A percentile compares a stretch with the other conserved stretches of the same genome.
These are phyloP conservation scores for Nomada hirtipes DNA, from an alignment of 2,888 invertebrate genomes.

Conservation along the genomic window DNA sequence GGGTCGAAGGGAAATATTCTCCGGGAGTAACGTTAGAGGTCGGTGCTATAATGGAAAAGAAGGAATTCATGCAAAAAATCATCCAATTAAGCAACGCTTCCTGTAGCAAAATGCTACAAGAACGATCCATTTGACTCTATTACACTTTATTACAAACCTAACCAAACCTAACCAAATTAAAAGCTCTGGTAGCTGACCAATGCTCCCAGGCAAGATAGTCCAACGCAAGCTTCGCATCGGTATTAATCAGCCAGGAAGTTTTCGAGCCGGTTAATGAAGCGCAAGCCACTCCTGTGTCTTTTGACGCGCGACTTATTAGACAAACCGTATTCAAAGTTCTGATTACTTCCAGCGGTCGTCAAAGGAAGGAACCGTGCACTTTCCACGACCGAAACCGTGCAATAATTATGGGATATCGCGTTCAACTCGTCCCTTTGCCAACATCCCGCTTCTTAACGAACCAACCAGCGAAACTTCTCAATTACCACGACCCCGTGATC, in stretches of 20 bases:
- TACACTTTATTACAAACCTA: no score
- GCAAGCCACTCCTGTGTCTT: conserved; percentile 66
- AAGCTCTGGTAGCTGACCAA: background rate
- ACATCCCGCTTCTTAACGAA: background rate
- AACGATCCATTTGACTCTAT: background rate
- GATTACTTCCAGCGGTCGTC: conserved; percentile 74
- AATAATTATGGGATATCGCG: conserved; percentile 70
- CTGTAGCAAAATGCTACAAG: background rate
- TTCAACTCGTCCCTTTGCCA: conserved; percentile 9
- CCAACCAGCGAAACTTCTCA: conserved; percentile 25
- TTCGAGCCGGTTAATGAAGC: conserved; percentile 62
- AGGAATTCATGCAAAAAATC: background rate
- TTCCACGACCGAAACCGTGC: conserved; percentile 58
- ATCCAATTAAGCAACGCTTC: background rate
- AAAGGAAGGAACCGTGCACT: conserved; percentile 55
- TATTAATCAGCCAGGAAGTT: conserved; percentile 75
- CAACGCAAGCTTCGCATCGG: conserved; percentile 7
- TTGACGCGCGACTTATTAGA: conserved; percentile 71
- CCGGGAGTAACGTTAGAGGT: background rate
- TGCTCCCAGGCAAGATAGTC: background rate
- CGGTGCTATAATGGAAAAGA: background rate
- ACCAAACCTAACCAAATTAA: background rate
- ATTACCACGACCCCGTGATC: conserved; percentile 28
- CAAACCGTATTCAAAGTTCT: conserved; percentile 74
- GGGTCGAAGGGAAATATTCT: background rate